Percentiles rank a stretch among this genome's conserved stretches.
These are phyloP conservation scores for Ditula angustiorana DNA, from an alignment of 2,888 invertebrate species.

Conservation along the genomic window DNA sequence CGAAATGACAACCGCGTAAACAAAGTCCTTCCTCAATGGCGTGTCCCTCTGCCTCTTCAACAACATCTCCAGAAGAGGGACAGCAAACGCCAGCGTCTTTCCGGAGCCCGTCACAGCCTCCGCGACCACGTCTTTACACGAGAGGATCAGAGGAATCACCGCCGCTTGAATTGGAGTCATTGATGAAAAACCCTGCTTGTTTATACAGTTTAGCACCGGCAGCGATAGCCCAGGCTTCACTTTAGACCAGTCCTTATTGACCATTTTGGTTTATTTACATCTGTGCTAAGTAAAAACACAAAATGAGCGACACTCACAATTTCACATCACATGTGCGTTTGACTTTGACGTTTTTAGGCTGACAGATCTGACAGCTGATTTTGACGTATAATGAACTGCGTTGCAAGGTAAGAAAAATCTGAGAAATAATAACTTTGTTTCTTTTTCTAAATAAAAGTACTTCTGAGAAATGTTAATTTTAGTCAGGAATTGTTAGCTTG, in stretches of 20 bases:
- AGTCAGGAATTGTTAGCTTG: neutral
- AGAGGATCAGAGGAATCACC: constrained; percentile 94
- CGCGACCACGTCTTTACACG: constrained; percentile 98
- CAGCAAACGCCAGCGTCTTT: constrained; percentile 97
- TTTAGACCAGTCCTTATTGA: constrained; percentile 74
- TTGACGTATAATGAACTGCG: constrained; percentile 41
- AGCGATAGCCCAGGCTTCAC: constrained; percentile 75
- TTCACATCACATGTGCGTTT: constrained; percentile 48
- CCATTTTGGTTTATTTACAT: constrained; percentile 59
- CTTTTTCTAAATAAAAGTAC: too few species aligned
- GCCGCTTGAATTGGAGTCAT: constrained; percentile 92
- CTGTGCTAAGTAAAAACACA: constrained; percentile 21
- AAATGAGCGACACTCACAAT: constrained; percentile 6
- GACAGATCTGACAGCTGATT: constrained; percentile 40
- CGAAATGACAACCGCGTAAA: constrained; percentile 96
- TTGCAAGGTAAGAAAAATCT: constrained; percentile 1
- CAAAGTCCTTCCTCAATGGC: constrained; percentile 89
- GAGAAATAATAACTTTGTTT: too few species aligned
- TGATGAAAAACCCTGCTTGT: constrained; percentile 77
- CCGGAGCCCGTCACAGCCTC: constrained; percentile 99
- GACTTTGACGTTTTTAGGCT: constrained; percentile 30
- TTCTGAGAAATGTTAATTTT: neutral
- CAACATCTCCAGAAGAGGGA: constrained; percentile 96
- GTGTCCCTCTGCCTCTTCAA: constrained; percentile 85
- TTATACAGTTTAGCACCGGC: constrained; percentile 81